These are phyloP conservation scores for Gadopsis marmoratus DNA, from an alignment of 2,797 vertebrate genomes.

Conservation along the genomic window DNA sequence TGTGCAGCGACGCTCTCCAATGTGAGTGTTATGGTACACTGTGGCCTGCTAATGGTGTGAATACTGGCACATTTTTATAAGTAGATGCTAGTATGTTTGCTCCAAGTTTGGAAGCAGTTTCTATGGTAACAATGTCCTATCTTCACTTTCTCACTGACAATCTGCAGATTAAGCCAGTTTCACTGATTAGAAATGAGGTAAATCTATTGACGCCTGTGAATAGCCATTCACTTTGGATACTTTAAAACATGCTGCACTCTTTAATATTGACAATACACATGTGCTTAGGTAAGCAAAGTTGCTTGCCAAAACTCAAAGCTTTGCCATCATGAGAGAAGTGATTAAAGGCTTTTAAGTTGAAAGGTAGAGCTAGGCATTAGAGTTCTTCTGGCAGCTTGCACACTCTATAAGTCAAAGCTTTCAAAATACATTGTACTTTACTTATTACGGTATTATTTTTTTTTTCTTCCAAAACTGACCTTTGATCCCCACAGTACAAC, in stretches of 20 bases:
- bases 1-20: constrained; percentile 64
- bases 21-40: constrained; percentile 77
- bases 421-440: constrained; percentile 75
- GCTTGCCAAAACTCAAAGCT: constrained; percentile 67
- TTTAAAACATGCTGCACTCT: constrained; percentile 54
- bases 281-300: constrained; percentile 65
- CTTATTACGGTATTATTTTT: constrained; percentile 63
- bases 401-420: constrained; percentile 63
- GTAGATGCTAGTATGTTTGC: constrained; percentile 79
- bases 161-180: constrained; percentile 70
- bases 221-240: constrained; percentile 42
- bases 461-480: constrained; percentile 66
- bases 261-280: constrained; percentile 67
- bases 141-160: constrained; percentile 67
- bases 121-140: constrained; percentile 83
- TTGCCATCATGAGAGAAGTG: constrained; percentile 64
- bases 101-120: constrained; percentile 85
- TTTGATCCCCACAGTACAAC: constrained; percentile 55
- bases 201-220: constrained; percentile 45
- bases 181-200: constrained; percentile 64
- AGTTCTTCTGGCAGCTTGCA: constrained; percentile 66
- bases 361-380: constrained; percentile 66
- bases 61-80: constrained; percentile 84
- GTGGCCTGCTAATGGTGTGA: constrained; percentile 82
- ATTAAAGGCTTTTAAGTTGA: constrained; percentile 73